Percentiles rank a stretch among this genome's conserved stretches.
phyloP scores from a whole-genome alignment of 1,140 invertebrate species.

The Aphelenchoides fujianensis region DNA sequence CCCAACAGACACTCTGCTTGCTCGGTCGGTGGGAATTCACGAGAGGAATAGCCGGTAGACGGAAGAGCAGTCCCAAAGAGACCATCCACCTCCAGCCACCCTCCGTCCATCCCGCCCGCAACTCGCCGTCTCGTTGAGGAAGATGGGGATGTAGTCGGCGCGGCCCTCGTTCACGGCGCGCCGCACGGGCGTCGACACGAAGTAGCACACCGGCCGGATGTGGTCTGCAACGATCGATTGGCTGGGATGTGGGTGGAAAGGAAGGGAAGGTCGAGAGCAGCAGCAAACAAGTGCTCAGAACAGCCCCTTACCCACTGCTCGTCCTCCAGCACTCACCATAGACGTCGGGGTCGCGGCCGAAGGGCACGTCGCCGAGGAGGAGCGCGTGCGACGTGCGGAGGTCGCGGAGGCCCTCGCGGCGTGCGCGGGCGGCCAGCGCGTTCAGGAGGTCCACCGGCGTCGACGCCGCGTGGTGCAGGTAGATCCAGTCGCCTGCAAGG shows the following conservation, averaged over 20 bases:
- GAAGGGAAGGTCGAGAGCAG: background rate
- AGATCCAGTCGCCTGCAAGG: slow-evolving; percentile 34
- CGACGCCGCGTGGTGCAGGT: slow-evolving; percentile 34
- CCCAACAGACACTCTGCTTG: too few species aligned
- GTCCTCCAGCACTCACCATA: slow-evolving; percentile 5
- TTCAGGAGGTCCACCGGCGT: slow-evolving; percentile 46
- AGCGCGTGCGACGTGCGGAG: slow-evolving; percentile 43
- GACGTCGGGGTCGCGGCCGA: background rate
- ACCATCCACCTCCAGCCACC: too few species aligned
- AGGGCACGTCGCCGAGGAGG: slow-evolving; percentile 35
- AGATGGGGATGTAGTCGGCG: slow-evolving; percentile 83
- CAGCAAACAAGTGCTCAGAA: too few species aligned
- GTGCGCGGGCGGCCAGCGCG: slow-evolving; percentile 23
- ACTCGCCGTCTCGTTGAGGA: slow-evolving; percentile 82
- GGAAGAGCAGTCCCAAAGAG: too few species aligned
- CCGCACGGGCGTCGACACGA: slow-evolving; percentile 8
- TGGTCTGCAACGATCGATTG: slow-evolving; percentile 30
- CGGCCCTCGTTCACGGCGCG: slow-evolving; percentile 59
- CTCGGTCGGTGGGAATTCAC: too few species aligned
- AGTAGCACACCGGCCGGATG: slow-evolving; percentile 18
- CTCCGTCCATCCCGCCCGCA: too few species aligned
- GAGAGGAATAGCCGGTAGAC: too few species aligned
- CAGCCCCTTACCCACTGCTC: too few species aligned
- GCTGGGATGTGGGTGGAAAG: slow-evolving; percentile 24
- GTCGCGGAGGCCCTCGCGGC: slow-evolving; percentile 20